Evolutionary conservation across 2,888 invertebrate genomes (phyloP).

Genomic region (Mylabris sibirica): DNA sequence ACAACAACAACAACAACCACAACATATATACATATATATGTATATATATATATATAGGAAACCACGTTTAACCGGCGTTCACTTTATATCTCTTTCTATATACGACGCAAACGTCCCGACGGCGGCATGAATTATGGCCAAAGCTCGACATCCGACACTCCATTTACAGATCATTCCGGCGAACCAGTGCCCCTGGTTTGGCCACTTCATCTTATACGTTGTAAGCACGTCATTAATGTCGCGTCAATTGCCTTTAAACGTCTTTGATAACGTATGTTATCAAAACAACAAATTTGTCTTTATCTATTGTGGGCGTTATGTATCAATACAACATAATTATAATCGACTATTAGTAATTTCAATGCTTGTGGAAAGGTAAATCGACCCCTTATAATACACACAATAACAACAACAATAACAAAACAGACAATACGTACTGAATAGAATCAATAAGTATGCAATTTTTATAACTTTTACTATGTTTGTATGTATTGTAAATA

Average conservation of each 20-base stretch:
- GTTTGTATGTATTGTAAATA: neutral
- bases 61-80: conserved; percentile 44
- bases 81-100: neutral
- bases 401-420: neutral
- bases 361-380: neutral
- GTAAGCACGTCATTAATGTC: conserved; percentile 55
- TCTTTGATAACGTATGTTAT: conserved; percentile 59
- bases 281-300: conserved; percentile 47
- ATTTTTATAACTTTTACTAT: conserved; percentile 10
- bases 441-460: neutral
- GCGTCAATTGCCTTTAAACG: conserved; percentile 58
- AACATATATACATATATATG: no score
- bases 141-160: conserved; percentile 63
- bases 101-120: conserved; percentile 51
- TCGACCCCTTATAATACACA: neutral
- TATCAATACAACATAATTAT: neutral
- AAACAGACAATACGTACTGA: neutral
- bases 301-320: conserved; percentile 48
- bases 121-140: conserved; percentile 64
- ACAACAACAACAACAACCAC: neutral
- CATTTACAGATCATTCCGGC: conserved; percentile 69
- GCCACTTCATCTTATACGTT: conserved; percentile 62
- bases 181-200: conserved; percentile 61
- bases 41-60: no score
- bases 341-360: conserved; percentile 5